These are phyloP conservation scores for Ophthalmolycus amberensis DNA, from an alignment of 2,113 vertebrate species.

Conservation along the genomic window DNA sequence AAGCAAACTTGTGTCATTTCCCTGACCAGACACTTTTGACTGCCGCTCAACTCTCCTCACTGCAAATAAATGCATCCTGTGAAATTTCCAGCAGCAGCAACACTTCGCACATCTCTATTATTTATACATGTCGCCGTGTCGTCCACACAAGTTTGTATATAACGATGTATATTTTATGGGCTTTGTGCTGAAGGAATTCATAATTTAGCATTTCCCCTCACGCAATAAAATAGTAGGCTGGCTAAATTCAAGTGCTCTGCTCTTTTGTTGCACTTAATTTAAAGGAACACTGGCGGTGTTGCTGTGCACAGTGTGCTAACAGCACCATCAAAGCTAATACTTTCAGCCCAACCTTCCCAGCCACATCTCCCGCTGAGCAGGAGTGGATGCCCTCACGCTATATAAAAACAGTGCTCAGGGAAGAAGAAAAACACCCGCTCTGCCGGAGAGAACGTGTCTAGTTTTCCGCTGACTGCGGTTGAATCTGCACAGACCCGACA, in stretches of 20 bases:
- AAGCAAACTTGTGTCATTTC: slow-evolving; percentile 8
- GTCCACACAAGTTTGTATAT: slow-evolving; percentile 74
- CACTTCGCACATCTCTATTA: slow-evolving; percentile 72
- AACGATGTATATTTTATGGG: slow-evolving; percentile 77
- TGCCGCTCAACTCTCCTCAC: slow-evolving; percentile 10
- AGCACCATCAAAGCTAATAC: slow-evolving; percentile 41
- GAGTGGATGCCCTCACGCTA: slow-evolving; percentile 32
- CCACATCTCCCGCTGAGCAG: slow-evolving; percentile 23
- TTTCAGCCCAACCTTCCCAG: slow-evolving; percentile 14
- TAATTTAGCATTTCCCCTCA: slow-evolving; percentile 74
- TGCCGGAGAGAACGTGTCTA: slow-evolving; percentile 30
- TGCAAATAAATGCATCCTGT: slow-evolving; percentile 32
- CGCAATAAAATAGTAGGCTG: slow-evolving; percentile 48
- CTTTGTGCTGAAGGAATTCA: slow-evolving; percentile 69
- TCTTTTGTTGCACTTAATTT: slow-evolving; percentile 9
- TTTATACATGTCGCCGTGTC: slow-evolving; percentile 72
- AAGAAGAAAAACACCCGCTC: slow-evolving; percentile 16
- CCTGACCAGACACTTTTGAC: slow-evolving; percentile 19
- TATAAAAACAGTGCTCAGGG: slow-evolving; percentile 36
- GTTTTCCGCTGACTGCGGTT: slow-evolving; percentile 53
- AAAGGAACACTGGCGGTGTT: not conserved
- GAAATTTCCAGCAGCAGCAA: slow-evolving; percentile 50
- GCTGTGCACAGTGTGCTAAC: slow-evolving; percentile 12
- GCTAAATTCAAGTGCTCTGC: slow-evolving; percentile 34
- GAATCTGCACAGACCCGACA: slow-evolving; percentile 40